Percentiles rank a stretch among this genome's conserved stretches.
These are phyloP conservation scores for Anableps anableps DNA, from an alignment of 2,797 vertebrate species.

Conservation along the genomic window DNA sequence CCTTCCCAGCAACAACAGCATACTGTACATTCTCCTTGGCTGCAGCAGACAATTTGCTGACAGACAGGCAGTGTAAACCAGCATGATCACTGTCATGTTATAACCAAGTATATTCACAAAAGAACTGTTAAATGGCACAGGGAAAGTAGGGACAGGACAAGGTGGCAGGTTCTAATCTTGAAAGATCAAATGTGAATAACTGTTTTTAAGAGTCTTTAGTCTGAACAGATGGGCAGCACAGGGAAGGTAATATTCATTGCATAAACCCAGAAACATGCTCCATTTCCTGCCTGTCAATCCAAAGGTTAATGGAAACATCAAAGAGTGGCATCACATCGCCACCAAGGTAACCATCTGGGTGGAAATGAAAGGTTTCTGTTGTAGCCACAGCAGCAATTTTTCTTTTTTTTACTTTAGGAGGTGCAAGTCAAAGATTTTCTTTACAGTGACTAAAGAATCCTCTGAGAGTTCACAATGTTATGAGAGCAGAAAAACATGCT, in stretches of 20 bases:
- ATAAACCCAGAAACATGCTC: constrained; percentile 43
- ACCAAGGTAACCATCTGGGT: constrained; percentile 14
- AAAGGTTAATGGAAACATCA: constrained; percentile 45
- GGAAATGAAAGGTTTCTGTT: constrained; percentile 24
- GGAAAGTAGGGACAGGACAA: constrained; percentile 11
- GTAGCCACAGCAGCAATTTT: constrained; percentile 10
- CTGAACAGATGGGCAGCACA: constrained; percentile 28
- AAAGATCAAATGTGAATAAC: constrained; percentile 36
- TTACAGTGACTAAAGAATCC: constrained; percentile 29
- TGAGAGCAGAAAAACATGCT: constrained; percentile 27
- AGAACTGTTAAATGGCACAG: constrained; percentile 8
- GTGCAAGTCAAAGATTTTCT: constrained; percentile 15
- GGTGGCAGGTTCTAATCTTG: constrained; percentile 42
- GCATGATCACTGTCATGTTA: neutral
- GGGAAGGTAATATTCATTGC: constrained; percentile 17
- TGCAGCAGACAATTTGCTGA: neutral
- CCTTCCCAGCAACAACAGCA: neutral
- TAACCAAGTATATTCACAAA: constrained; percentile 8
- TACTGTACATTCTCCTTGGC: neutral
- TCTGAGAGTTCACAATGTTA: constrained; percentile 6
- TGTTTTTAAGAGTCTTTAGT: constrained; percentile 22
- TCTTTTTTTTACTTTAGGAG: constrained; percentile 12
- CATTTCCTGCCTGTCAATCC: constrained; percentile 29
- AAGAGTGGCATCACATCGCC: constrained; percentile 8
- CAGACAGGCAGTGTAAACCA: neutral